phyloP scores from a whole-genome alignment of 2,888 invertebrate genomes.

The Microchrysa polita region DNA sequence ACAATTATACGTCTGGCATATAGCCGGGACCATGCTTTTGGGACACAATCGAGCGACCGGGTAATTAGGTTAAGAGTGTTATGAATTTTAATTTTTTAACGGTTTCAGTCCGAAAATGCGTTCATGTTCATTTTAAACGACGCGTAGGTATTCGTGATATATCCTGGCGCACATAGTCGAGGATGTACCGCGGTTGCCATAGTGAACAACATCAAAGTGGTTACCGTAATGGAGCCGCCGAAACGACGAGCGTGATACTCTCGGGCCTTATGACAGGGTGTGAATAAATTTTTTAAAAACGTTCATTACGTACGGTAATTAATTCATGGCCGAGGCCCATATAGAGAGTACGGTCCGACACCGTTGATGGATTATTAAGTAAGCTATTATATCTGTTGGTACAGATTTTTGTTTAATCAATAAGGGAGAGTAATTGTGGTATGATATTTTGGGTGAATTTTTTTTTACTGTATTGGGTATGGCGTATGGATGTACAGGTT shows the following conservation, averaged over 20 bases:
- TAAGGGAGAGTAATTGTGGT: neutral
- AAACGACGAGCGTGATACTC: constrained; percentile 7
- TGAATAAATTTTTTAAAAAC: constrained; percentile 22
- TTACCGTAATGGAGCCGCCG: neutral
- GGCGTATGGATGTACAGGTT: no score
- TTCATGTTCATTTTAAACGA: neutral
- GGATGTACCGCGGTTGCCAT: neutral
- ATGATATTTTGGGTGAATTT: no score
- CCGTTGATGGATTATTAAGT: constrained; percentile 21
- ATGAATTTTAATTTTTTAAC: constrained; percentile 17
- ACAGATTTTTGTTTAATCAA: neutral
- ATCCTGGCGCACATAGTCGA: neutral
- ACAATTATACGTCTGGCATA: constrained; percentile 7
- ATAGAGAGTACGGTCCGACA: neutral
- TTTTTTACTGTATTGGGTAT: no score
- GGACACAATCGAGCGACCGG: neutral
- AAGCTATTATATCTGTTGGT: constrained; percentile 3
- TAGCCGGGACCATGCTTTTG: constrained; percentile 14
- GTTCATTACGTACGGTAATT: constrained; percentile 30
- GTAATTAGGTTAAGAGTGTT: constrained; percentile 37
- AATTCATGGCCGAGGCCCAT: constrained; percentile 22
- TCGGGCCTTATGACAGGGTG: neutral
- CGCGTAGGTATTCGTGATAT: neutral
- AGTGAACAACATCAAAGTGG: neutral
- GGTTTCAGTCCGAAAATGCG: neutral